A percentile compares a stretch with the other conserved stretches of the same genome.
phyloP scores from a whole-genome alignment of 2,797 vertebrate genomes.

The Artibeus jamaicensis region DNA sequence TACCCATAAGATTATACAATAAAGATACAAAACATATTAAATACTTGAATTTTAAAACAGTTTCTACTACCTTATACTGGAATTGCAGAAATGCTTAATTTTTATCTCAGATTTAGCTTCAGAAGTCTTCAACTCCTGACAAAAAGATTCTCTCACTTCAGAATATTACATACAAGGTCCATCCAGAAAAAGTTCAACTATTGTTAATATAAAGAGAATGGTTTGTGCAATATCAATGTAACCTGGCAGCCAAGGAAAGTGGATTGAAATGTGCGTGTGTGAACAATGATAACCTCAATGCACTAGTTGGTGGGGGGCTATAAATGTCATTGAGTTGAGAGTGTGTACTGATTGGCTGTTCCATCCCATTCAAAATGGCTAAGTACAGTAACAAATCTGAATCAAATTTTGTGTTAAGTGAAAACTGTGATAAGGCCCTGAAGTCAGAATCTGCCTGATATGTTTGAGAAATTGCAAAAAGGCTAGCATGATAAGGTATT shows the following conservation, averaged over 20 bases:
- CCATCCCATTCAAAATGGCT: background rate
- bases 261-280: background rate
- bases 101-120: conserved; percentile 36
- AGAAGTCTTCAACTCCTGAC: background rate
- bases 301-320: background rate
- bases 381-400: background rate
- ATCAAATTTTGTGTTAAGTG: background rate
- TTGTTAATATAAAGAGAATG: background rate
- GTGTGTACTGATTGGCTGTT: background rate
- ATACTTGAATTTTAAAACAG: conserved; percentile 8
- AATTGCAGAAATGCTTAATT: conserved; percentile 26
- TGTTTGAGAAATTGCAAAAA: background rate
- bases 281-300: background rate
- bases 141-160: conserved; percentile 46
- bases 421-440: background rate
- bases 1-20: background rate
- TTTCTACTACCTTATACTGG: conserved; percentile 12
- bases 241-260: background rate
- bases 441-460: background rate
- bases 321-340: background rate
- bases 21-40: conserved; percentile 16
- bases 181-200: background rate
- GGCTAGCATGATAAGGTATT: background rate
- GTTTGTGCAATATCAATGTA: background rate
- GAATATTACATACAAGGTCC: background rate